phyloP scores from a whole-genome alignment of 2,888 invertebrate species.

The Machimus rusticus region DNA sequence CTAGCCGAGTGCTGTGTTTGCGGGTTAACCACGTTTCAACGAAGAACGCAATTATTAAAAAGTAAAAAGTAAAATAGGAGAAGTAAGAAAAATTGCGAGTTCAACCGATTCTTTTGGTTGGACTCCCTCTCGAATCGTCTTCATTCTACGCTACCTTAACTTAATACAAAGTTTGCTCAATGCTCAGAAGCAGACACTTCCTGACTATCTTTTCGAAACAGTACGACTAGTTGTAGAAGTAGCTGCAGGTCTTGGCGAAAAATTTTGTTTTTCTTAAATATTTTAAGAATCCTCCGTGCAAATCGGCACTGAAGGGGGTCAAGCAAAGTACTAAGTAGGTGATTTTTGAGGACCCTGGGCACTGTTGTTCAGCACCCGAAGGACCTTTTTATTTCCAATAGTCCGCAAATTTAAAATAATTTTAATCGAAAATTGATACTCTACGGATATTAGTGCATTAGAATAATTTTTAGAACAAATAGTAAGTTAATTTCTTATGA shows the following conservation, averaged over 20 bases:
- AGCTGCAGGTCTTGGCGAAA: neutral
- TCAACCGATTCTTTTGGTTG: neutral
- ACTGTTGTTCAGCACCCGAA: neutral
- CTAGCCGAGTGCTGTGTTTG: neutral
- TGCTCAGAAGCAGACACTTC: neutral
- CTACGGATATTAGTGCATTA: neutral
- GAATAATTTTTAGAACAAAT: constrained; percentile 27
- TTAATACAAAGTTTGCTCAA: neutral
- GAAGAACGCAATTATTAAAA: neutral
- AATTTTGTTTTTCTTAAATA: neutral
- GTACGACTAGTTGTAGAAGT: neutral
- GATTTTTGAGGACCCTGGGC: neutral
- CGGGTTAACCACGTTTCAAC: neutral
- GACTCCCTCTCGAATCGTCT: neutral
- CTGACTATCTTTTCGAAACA: neutral
- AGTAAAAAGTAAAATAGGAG: neutral
- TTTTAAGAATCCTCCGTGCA: neutral
- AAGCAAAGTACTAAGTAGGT: neutral
- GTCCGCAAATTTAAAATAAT: neutral
- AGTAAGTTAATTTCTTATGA: constrained; percentile 12
- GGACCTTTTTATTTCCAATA: neutral
- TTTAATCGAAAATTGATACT: neutral
- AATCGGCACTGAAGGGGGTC: neutral
- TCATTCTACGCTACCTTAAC: neutral
- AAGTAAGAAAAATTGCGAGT: neutral